Evolutionary conservation across 2,888 invertebrate species (phyloP), one percentile per base, ranked within the genome.

Genomic region (Latheticus oryzae): DNA sequence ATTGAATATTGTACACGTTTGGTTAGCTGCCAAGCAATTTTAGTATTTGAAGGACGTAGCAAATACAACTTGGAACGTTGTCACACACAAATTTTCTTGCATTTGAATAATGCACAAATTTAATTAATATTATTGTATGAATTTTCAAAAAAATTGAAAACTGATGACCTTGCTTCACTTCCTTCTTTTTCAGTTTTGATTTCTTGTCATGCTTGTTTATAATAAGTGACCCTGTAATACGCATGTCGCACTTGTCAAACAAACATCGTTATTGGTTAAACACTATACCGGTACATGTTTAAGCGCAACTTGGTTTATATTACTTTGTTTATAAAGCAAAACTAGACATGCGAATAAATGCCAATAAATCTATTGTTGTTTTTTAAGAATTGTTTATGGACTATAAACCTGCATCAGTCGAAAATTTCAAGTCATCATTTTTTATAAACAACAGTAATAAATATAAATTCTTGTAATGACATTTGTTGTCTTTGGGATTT

Each of bases 391-490:
- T 26, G 26, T 43, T 43, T 43, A 43, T 16, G 42, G 16, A 28
- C 42, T 9, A 43, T 43, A 43, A 43, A 43, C 28, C 26, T 35
- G 11, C 16, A 13, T 30, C 42, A 17, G 42, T 15, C 42, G 26
- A 43, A 42, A 43, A 24, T 28, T 43, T 9, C 17, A 9, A 45
- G 30, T 45, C 45, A 43, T 43, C 19, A 28, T 45, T 15, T n/a
- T 38, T 16, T 8, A 19, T 42, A 45, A 45, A 21, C 17, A 17
- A 30, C n/a, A n/a, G n/a, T n/a, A n/a, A n/a, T n/a, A n/a, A n/a
- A n/a, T n/a, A 24, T 37, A 37, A 37, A 47, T 47, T 32, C 47
- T 23, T 21, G 23, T 33, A 23, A 13, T 32, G 19, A 30, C 32
- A 12, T 32, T 23, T 12, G 13, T 8, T 11, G 5, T 32, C 21